These are phyloP conservation scores for Monochamus saltuarius DNA, from an alignment of 1,140 invertebrate species.

Conservation along the genomic window DNA sequence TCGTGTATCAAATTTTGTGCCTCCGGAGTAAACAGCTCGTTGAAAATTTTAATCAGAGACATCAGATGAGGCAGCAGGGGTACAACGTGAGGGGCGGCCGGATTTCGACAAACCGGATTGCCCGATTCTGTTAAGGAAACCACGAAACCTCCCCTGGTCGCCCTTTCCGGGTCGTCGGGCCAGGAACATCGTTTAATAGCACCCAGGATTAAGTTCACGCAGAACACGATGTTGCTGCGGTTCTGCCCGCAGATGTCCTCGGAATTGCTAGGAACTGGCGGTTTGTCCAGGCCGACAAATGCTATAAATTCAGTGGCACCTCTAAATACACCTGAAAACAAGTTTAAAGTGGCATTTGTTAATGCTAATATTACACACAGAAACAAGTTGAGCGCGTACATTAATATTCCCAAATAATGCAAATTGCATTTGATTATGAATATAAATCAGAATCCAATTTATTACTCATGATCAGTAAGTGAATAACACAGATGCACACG, in stretches of 20 bases:
- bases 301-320: constrained; percentile 69
- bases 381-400: neutral
- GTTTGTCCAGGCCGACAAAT: constrained; percentile 64
- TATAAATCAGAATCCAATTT: too few relatives aligned
- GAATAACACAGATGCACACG: too few relatives aligned
- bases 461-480: too few relatives aligned
- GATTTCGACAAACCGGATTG: constrained; percentile 74
- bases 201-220: constrained; percentile 74
- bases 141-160: constrained; percentile 78
- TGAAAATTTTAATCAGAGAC: constrained; percentile 71
- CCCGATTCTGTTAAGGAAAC: constrained; percentile 71
- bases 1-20: constrained; percentile 63
- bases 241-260: constrained; percentile 63
- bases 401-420: too few relatives aligned
- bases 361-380: constrained; percentile 4
- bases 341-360: neutral
- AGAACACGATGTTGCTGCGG: constrained; percentile 64
- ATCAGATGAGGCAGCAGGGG: constrained; percentile 77
- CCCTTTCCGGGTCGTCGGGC: constrained; percentile 77
- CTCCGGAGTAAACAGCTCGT: constrained; percentile 74
- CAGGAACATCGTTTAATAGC: constrained; percentile 83
- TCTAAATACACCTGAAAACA: constrained; percentile 55
- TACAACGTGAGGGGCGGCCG: constrained; percentile 77
- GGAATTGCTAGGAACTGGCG: constrained; percentile 57
- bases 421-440: too few relatives aligned